Percentiles rank a stretch among this genome's conserved stretches.
Evolutionary conservation across 2,113 vertebrate genomes (phyloP).

Genomic region (Penelope pileata): DNA sequence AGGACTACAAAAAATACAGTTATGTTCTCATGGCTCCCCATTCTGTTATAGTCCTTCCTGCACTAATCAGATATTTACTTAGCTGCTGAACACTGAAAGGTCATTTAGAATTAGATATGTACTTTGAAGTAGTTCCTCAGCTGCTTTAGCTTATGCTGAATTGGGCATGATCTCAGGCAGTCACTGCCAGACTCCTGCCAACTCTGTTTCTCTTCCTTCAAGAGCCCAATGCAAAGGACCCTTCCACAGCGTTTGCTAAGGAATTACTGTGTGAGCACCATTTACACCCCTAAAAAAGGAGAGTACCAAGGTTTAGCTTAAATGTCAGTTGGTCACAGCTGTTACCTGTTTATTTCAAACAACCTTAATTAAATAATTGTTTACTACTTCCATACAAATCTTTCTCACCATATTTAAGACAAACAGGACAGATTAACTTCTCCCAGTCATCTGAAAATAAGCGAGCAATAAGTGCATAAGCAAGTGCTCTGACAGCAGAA

Average conservation of each 20-base stretch:
- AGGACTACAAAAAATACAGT: not conserved
- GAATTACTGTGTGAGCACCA: not conserved
- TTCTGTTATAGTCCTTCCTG: not conserved
- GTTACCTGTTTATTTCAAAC: not conserved
- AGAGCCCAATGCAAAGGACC: not conserved
- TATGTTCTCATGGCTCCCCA: not conserved
- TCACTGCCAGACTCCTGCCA: not conserved
- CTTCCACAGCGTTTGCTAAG: accelerated
- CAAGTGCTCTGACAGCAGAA: not conserved
- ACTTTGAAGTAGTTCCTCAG: not conserved
- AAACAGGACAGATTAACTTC: not conserved
- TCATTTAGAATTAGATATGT: not conserved
- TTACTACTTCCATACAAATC: not conserved
- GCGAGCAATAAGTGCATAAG: not conserved
- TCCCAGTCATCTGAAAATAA: not conserved
- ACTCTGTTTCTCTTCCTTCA: not conserved
- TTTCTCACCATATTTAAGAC: not conserved
- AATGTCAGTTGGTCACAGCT: not conserved
- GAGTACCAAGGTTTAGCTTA: not conserved
- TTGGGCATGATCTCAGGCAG: not conserved
- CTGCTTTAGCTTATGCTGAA: not conserved
- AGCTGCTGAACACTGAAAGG: not conserved
- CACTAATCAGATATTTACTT: not conserved
- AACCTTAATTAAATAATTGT: not conserved
- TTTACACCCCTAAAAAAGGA: not conserved